Percentiles rank a stretch among this genome's conserved stretches.
Conservation (phyloP, 2,113 vertebrate species). For the Fukomys damarensis region DNA sequence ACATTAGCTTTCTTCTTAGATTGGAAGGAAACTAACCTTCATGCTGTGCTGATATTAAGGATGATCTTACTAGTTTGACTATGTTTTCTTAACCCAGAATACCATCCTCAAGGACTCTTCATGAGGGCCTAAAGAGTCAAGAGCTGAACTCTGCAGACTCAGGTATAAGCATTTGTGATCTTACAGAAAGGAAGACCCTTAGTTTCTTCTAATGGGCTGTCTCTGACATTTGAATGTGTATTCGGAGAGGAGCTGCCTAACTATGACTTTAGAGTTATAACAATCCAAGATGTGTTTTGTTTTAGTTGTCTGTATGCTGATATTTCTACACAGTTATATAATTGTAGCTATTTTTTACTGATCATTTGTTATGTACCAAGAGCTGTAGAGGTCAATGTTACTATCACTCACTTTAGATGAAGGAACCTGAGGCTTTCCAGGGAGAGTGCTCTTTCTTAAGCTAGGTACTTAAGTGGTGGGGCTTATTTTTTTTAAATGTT, state of each 20-base stretch:
- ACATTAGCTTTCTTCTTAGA: conserved; percentile 50
- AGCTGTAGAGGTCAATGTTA: neutral
- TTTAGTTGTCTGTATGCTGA: neutral
- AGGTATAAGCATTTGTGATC: conserved; percentile 77
- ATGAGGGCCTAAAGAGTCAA: conserved; percentile 87
- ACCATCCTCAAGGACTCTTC: conserved; percentile 85
- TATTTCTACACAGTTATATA: neutral
- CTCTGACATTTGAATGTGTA: conserved; percentile 18
- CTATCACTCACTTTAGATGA: neutral
- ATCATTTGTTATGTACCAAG: neutral
- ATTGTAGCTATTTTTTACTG: conserved; percentile 23
- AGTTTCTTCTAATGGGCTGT: neutral
- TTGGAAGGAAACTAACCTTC: neutral
- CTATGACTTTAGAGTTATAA: neutral
- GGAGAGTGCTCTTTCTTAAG: neutral
- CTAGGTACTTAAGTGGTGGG: neutral
- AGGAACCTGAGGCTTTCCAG: neutral
- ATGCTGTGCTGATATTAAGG: neutral
- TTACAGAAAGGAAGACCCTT: neutral
- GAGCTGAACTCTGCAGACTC: conserved; percentile 86
- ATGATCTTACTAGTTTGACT: conserved; percentile 32
- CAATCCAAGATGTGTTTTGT: neutral
- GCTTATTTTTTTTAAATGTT: conserved; percentile 10
- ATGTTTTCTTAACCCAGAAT: conserved; percentile 80
- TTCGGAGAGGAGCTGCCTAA: conserved; percentile 6